Evolutionary conservation across 2,888 invertebrate genomes (phyloP), one percentile per base, ranked within the genome.

Genomic region (Mythimna loreyi): DNA sequence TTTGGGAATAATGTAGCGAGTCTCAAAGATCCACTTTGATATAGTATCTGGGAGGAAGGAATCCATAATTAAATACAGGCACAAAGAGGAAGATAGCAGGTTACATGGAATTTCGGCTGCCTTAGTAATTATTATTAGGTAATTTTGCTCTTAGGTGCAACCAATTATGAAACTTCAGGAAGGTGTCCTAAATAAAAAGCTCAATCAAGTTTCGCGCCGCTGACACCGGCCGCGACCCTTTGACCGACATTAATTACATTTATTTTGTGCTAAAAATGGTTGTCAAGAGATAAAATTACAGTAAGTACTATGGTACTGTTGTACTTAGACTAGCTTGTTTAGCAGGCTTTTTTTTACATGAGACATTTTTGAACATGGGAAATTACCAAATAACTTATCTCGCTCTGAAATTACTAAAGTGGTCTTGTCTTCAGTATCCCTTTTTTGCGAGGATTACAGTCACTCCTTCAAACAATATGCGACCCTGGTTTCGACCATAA

Each of bases 221-320:
- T 79, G 83, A 85, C 86, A 81, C 81, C 78, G 28, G 65, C 70
- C 64, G 53, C 64, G 82, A 87, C 83, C 87, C 91, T 92, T 93
- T 93, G 91, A 92, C 80, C 77, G 79, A 78, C 88, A 88, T 91
- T 93, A 93, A 93, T 93, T 92, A 90, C 88, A 86, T 91, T 33
- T 33, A 33, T 82, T 75, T 75, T 77, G 70, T 66, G 68, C 65
- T 53, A 58, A 78, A 79, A 82, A 50, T 45, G 52, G 47, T 69
- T 65, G 50, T 50, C 66, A 63, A 67, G 66, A 33, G 57, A 64
- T 61, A 61, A 28, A 61, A 52, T 73, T 52, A 56, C 61, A 63
- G 61, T 45, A 45, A n/a, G n/a, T 45, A 36, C 19, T 19, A 52
- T 57, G 23, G 23, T 56, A 23, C 59, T 23, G 28, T 9, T 25